Conservation (phyloP, 2,113 vertebrate genomes). For the Phalacrocorax brasilianus region DNA sequence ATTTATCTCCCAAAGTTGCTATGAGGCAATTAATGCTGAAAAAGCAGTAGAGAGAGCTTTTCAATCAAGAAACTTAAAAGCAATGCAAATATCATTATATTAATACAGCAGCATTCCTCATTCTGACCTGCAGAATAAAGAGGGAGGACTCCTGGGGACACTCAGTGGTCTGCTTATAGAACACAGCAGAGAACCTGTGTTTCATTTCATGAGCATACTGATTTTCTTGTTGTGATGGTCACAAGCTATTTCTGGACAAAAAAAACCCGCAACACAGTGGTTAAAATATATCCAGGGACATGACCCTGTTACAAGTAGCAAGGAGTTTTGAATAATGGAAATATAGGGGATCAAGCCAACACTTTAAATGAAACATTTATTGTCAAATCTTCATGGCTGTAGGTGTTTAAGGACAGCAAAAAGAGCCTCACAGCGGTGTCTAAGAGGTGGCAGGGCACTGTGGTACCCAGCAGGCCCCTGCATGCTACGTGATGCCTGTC, state of each 20-base stretch:
- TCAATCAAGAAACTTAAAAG: background rate
- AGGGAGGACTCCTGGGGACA: background rate
- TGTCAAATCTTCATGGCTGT: background rate
- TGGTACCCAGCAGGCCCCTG: background rate
- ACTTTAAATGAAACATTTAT: background rate
- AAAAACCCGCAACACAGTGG: background rate
- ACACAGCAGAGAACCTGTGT: background rate
- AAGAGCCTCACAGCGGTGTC: background rate
- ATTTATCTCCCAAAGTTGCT: background rate
- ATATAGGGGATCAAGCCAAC: background rate
- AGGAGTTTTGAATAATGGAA: background rate
- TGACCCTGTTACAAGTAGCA: background rate
- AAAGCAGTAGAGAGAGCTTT: background rate
- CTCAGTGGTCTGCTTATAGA: background rate
- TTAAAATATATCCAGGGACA: background rate
- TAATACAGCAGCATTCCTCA: background rate
- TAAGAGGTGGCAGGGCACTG: background rate
- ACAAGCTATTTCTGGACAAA: background rate
- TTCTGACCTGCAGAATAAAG: background rate
- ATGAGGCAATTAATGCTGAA: background rate
- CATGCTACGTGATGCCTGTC: background rate
- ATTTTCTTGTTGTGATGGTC: background rate
- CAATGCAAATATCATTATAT: background rate
- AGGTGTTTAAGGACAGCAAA: background rate
- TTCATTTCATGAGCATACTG: background rate